A percentile compares a stretch with the other conserved stretches of the same genome.
Conservation (phyloP, 2,113 vertebrate species). For the Sinocyclocheilus anophthalmus region DNA sequence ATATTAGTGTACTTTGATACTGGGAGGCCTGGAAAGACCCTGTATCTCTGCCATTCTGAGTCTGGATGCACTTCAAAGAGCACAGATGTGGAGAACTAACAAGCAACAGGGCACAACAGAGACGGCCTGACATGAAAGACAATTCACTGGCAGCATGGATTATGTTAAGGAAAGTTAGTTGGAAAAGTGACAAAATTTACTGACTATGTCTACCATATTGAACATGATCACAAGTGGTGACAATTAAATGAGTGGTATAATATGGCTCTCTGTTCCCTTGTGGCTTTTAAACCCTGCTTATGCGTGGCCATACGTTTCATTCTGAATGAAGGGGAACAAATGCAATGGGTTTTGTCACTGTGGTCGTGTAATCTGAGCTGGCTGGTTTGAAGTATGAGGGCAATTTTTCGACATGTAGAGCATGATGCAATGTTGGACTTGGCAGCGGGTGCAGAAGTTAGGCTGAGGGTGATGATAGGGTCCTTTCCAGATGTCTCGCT, state of each 20-base stretch:
- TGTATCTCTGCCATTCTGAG: slow-evolving; percentile 30
- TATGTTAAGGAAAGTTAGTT: background rate
- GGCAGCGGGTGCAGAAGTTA: slow-evolving; percentile 39
- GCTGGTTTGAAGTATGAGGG: slow-evolving; percentile 23
- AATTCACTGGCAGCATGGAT: background rate
- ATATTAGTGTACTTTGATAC: slow-evolving; percentile 30
- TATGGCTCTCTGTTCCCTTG: background rate
- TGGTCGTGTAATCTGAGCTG: slow-evolving; percentile 22
- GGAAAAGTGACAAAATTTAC: background rate
- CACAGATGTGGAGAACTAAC: slow-evolving; percentile 21
- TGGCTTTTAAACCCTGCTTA: background rate
- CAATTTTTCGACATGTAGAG: slow-evolving; percentile 26
- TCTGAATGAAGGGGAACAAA: background rate
- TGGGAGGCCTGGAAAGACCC: slow-evolving; percentile 39
- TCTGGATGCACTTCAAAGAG: slow-evolving; percentile 52
- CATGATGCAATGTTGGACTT: slow-evolving; percentile 56
- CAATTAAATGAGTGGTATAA: background rate
- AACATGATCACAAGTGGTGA: slow-evolving; percentile 1
- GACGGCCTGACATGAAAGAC: slow-evolving; percentile 18
- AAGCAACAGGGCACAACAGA: slow-evolving; percentile 10
- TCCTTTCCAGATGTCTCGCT: slow-evolving; percentile 40
- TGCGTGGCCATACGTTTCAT: slow-evolving; percentile 19
- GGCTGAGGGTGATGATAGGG: slow-evolving; percentile 31
- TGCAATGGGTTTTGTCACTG: slow-evolving; percentile 27
- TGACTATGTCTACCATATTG: background rate